Evolutionary conservation across 2,113 vertebrate species (phyloP).

Genomic region (Mionectes macconnelli): DNA sequence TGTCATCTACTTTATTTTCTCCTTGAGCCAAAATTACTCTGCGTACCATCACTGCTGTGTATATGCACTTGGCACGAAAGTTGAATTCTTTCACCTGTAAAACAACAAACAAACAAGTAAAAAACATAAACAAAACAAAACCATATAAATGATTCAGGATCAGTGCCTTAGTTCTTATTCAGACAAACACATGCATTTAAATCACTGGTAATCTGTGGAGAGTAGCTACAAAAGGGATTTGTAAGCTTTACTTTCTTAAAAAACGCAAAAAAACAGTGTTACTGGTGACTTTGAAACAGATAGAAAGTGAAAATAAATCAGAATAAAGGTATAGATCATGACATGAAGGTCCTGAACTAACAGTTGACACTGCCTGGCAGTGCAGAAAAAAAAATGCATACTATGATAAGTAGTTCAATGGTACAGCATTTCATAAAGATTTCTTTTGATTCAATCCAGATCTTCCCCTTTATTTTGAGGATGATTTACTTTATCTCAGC

Average conservation of each 20-base stretch:
- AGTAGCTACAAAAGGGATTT: not conserved
- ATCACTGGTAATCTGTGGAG: not conserved
- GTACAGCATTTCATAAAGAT: not conserved
- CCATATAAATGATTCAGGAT: not conserved
- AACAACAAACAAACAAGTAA: not conserved
- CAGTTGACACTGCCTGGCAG: not conserved
- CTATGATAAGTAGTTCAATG: not conserved
- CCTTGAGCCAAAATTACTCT: conserved; percentile 97
- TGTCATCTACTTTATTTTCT: conserved; percentile 95
- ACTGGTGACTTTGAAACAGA: not conserved
- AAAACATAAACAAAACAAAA: not conserved
- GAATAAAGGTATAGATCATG: not conserved
- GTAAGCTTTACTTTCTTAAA: not conserved
- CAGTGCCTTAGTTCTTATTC: not conserved
- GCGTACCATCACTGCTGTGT: conserved; percentile 97
- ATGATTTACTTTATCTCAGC: not conserved
- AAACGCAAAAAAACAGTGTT: not conserved
- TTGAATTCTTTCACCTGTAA: conserved; percentile 97
- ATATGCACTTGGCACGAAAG: conserved; percentile 96
- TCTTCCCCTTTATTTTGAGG: not conserved
- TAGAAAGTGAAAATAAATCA: not conserved
- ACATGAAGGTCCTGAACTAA: not conserved
- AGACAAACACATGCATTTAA: not conserved
- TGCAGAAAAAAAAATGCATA: not conserved
- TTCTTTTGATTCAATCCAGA: not conserved